Percentiles rank a stretch among this genome's conserved stretches.
Evolutionary conservation across 1,140 invertebrate species (phyloP).

Genomic region (Coptotermes formosanus): DNA sequence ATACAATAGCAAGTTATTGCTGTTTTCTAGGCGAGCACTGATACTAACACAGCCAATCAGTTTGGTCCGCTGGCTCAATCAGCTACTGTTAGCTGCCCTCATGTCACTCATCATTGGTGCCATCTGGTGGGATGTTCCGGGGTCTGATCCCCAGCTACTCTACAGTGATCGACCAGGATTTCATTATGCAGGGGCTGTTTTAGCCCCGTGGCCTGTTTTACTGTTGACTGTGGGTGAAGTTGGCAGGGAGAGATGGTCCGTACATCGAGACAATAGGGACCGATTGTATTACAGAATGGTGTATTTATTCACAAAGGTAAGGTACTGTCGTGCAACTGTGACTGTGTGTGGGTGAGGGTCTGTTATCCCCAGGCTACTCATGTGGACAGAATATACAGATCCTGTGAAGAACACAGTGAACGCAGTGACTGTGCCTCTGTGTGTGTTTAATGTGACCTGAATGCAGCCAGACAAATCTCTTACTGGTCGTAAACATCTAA

Average conservation of each 20-base stretch:
- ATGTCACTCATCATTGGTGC: slow-evolving; percentile 82
- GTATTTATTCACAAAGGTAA: slow-evolving; percentile 76
- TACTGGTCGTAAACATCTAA: too few species aligned
- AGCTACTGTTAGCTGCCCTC: slow-evolving; percentile 72
- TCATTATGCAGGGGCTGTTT: slow-evolving; percentile 76
- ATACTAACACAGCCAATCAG: slow-evolving; percentile 88
- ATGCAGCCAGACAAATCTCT: too few species aligned
- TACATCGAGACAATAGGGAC: slow-evolving; percentile 76
- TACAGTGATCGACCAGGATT: slow-evolving; percentile 73
- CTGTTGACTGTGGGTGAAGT: slow-evolving; percentile 66
- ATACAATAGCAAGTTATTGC: not conserved
- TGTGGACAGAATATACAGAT: too few species aligned
- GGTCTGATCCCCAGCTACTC: slow-evolving; percentile 67
- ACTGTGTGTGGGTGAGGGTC: not conserved
- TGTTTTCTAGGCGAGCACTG: slow-evolving; percentile 58
- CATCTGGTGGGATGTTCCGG: slow-evolving; percentile 84
- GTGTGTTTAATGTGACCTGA: too few species aligned
- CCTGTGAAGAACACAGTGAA: too few species aligned
- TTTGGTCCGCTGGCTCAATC: slow-evolving; percentile 71
- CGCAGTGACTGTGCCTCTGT: too few species aligned
- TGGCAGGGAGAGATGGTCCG: slow-evolving; percentile 62
- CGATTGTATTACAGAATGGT: slow-evolving; percentile 74
- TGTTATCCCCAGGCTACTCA: too few species aligned
- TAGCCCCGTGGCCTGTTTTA: slow-evolving; percentile 75
- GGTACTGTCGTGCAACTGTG: slow-evolving; percentile 36